phyloP scores from a whole-genome alignment of 2,797 vertebrate genomes.

The Lepus townsendii region DNA sequence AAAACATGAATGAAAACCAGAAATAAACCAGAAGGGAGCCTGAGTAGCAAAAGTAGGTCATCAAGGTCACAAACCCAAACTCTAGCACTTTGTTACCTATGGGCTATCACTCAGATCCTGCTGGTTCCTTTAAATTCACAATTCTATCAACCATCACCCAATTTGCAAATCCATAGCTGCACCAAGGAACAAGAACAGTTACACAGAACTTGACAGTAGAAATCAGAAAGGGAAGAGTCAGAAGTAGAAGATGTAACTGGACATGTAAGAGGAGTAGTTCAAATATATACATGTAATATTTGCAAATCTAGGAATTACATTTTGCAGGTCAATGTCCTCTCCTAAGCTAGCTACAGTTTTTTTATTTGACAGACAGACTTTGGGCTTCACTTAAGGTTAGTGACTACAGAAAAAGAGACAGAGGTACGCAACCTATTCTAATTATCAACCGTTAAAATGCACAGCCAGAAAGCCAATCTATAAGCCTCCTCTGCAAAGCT shows the following conservation, averaged over 20 bases:
- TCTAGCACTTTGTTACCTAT: not conserved
- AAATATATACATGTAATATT: not conserved
- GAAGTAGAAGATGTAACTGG: not conserved
- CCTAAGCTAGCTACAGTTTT: not conserved
- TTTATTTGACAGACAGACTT: not conserved
- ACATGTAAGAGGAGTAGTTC: not conserved
- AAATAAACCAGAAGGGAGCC: not conserved
- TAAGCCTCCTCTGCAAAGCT: conserved; percentile 7
- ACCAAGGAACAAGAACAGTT: not conserved
- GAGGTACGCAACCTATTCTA: not conserved
- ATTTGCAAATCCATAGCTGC: not conserved
- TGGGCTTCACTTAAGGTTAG: not conserved
- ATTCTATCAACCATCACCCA: not conserved
- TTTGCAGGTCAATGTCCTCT: not conserved
- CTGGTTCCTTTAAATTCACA: not conserved
- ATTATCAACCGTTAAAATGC: not conserved
- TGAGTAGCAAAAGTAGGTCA: not conserved
- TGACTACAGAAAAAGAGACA: not conserved
- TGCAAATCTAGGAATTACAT: conserved; percentile 21
- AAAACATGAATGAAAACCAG: not conserved
- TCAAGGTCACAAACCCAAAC: not conserved
- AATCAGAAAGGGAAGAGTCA: not conserved
- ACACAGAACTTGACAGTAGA: not conserved
- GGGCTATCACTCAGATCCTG: not conserved
- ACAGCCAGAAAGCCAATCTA: not conserved